These are phyloP conservation scores for Datnioides undecimradiatus DNA, from an alignment of 2,113 vertebrate genomes.

Conservation along the genomic window DNA sequence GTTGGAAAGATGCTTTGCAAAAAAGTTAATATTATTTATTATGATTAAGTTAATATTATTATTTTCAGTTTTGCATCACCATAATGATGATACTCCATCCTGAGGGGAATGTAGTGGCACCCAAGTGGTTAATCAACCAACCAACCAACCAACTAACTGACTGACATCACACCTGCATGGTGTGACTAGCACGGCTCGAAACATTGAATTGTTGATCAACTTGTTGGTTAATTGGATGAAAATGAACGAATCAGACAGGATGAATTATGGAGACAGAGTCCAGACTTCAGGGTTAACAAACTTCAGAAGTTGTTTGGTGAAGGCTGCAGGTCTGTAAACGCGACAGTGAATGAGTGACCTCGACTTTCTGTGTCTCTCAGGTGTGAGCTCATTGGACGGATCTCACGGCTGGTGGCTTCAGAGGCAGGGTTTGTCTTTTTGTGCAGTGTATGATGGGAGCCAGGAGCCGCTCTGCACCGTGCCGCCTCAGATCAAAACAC, in stretches of 20 bases:
- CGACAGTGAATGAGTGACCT: no score
- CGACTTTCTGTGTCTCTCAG: conserved; percentile 48
- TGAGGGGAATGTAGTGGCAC: no score
- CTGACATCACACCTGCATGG: no score
- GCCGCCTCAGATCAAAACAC: conserved; percentile 77
- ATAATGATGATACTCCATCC: no score
- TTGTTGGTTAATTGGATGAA: not conserved
- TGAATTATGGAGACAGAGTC: not conserved
- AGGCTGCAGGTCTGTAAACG: not conserved
- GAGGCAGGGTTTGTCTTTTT: conserved; percentile 60
- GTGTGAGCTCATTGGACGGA: conserved; percentile 71
- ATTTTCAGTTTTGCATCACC: no score
- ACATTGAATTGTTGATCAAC: not conserved
- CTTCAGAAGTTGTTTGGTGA: not conserved
- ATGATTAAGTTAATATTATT: no score
- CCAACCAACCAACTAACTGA: not conserved
- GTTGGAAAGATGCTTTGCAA: no score
- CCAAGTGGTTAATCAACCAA: not conserved
- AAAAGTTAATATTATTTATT: no score
- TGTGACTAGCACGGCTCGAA: not conserved
- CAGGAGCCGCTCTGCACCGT: conserved; percentile 69
- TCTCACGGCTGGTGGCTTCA: conserved; percentile 76
- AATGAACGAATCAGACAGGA: not conserved
- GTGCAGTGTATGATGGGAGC: conserved; percentile 68
- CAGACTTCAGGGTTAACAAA: not conserved